phyloP scores from a whole-genome alignment of 2,113 vertebrate species.

The Phylloscopus trochilus region DNA sequence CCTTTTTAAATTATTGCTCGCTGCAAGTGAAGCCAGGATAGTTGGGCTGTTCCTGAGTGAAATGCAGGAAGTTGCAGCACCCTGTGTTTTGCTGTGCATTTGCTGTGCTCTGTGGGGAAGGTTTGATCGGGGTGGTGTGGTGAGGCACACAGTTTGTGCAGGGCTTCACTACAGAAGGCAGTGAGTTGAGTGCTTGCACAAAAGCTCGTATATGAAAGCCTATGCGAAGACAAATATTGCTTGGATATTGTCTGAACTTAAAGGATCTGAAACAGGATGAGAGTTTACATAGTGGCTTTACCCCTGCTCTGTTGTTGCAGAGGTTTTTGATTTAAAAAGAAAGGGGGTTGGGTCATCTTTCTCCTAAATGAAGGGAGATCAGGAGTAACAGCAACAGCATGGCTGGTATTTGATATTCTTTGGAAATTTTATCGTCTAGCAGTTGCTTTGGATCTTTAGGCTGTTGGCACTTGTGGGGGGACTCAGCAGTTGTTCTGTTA shows the following conservation, averaged over 20 bases:
- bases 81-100: neutral
- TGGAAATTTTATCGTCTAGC: neutral
- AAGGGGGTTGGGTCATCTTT: neutral
- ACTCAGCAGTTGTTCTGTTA: neutral
- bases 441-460: neutral
- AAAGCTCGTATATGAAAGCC: neutral
- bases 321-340: neutral
- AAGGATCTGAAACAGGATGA: neutral
- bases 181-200: neutral
- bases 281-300: neutral
- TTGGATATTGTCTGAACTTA: neutral
- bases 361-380: neutral
- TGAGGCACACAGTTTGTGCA: neutral
- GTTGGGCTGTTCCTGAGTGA: neutral
- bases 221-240: neutral
- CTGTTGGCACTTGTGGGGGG: neutral
- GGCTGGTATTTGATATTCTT: neutral
- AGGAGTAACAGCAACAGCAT: neutral
- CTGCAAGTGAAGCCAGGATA: neutral
- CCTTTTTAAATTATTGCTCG: neutral
- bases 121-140: neutral
- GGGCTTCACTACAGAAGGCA: fast-evolving
- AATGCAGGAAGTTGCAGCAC: neutral
- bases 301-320: neutral
- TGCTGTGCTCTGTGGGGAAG: neutral